These are phyloP conservation scores for Elephas maximus DNA, from an alignment of 2,113 vertebrate species.

Conservation along the genomic window DNA sequence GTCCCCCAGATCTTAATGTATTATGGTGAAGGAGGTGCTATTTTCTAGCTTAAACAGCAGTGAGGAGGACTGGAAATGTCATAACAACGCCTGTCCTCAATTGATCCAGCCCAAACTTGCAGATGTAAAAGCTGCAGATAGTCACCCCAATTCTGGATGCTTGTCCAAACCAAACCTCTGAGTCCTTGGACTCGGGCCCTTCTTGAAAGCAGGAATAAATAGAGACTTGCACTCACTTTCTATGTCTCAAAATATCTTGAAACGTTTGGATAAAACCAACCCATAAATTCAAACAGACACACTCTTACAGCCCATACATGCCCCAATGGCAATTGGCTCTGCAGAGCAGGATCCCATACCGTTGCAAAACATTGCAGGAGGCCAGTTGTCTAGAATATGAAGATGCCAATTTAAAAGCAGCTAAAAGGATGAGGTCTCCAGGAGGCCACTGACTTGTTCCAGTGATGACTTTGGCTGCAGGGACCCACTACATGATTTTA, in stretches of 20 bases:
- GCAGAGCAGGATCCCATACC: neutral
- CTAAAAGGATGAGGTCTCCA: conserved; percentile 22
- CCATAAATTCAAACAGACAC: neutral
- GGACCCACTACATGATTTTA: conserved; percentile 49
- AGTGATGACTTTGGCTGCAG: conserved; percentile 49
- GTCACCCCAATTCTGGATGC: conserved; percentile 50
- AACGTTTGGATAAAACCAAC: conserved; percentile 12
- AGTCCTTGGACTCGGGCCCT: conserved; percentile 40
- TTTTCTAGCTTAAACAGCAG: neutral
- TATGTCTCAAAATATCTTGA: conserved; percentile 30
- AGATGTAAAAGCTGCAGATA: conserved; percentile 65
- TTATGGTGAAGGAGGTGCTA: neutral
- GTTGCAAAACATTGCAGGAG: conserved; percentile 23
- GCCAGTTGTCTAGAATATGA: conserved; percentile 33
- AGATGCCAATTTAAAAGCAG: conserved; percentile 1
- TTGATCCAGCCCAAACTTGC: conserved; percentile 66
- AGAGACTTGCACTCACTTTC: conserved; percentile 16
- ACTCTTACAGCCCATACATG: neutral
- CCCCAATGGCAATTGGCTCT: neutral
- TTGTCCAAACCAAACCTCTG: conserved; percentile 70
- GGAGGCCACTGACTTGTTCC: conserved; percentile 27
- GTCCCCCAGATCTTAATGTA: neutral
- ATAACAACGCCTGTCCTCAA: conserved; percentile 59
- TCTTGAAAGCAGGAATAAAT: conserved; percentile 54
- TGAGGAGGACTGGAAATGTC: conserved; percentile 32